Percentiles rank a stretch among this genome's conserved stretches.
Conservation (phyloP, 2,113 vertebrate species). For the Tangachromis dhanisi region DNA sequence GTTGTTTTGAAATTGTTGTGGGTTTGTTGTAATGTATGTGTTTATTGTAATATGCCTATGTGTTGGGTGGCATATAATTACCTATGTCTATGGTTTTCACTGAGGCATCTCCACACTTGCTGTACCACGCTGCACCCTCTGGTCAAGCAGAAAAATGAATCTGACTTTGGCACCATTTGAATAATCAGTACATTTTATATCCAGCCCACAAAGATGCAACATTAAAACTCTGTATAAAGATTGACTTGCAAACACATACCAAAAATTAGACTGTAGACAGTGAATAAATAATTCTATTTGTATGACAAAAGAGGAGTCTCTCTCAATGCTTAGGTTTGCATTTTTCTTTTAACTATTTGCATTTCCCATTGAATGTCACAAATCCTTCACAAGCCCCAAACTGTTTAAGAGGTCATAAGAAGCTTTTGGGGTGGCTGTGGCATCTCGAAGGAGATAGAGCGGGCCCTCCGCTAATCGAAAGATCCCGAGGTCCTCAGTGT, state of each 20-base stretch:
- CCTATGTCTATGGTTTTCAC: not conserved
- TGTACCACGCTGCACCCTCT: not conserved
- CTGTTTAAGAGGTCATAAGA: not conserved
- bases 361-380: not conserved
- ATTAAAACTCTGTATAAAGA: not conserved
- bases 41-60: not conserved
- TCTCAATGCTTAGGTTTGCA: not conserved
- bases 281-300: not conserved
- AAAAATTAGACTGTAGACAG: not conserved
- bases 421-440: not conserved
- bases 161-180: not conserved
- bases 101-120: not conserved
- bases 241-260: not conserved
- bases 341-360: not conserved
- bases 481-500: not conserved
- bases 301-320: not conserved
- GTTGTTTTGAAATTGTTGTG: not conserved
- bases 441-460: not conserved
- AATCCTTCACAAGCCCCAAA: not conserved
- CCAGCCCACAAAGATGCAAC: not conserved
- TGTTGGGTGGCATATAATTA: not conserved
- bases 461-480: not conserved
- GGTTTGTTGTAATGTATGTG: not conserved
- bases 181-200: not conserved
- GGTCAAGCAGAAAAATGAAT: not conserved